A percentile compares a stretch with the other conserved stretches of the same genome.
phyloP scores from a whole-genome alignment of 2,888 invertebrate species.

The Troides helena region DNA sequence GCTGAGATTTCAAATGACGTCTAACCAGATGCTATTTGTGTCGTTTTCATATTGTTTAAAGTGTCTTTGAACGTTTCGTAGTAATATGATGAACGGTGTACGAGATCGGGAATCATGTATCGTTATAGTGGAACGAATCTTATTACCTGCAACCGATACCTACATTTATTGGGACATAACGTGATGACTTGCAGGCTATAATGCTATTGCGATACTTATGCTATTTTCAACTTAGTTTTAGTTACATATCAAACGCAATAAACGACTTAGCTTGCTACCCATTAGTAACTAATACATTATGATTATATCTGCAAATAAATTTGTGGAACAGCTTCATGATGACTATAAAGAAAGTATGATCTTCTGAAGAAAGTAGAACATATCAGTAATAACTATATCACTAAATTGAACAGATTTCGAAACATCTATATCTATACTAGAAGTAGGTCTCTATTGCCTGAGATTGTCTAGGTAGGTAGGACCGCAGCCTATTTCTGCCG shows the following conservation, averaged over 20 bases:
- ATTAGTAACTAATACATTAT: slow-evolving; percentile 1
- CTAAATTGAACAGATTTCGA: background rate
- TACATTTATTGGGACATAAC: slow-evolving; percentile 28
- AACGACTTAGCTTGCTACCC: slow-evolving; percentile 6
- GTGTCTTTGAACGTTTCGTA: slow-evolving; percentile 30
- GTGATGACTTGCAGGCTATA: slow-evolving; percentile 25
- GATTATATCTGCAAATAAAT: background rate
- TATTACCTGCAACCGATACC: slow-evolving; percentile 30
- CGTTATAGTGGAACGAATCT: slow-evolving; percentile 30
- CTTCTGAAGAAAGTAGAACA: background rate
- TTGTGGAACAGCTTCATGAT: background rate
- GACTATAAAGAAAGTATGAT: background rate
- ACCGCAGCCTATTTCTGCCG: too few species aligned
- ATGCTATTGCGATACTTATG: slow-evolving; percentile 27
- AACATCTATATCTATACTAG: background rate
- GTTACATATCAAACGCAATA: slow-evolving; percentile 8
- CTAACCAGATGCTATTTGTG: slow-evolving; percentile 36
- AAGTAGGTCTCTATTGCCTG: too few species aligned
- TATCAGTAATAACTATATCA: background rate
- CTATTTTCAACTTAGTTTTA: slow-evolving; percentile 28
- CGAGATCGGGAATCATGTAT: slow-evolving; percentile 27
- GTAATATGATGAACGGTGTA: slow-evolving; percentile 32
- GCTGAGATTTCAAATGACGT: slow-evolving; percentile 36
- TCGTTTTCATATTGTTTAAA: slow-evolving; percentile 30
- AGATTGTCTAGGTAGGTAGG: too few species aligned